Percentiles rank a stretch among this genome's conserved stretches.
These are phyloP conservation scores for Formica selysi DNA, from an alignment of 1,140 invertebrate species.

Conservation along the genomic window DNA sequence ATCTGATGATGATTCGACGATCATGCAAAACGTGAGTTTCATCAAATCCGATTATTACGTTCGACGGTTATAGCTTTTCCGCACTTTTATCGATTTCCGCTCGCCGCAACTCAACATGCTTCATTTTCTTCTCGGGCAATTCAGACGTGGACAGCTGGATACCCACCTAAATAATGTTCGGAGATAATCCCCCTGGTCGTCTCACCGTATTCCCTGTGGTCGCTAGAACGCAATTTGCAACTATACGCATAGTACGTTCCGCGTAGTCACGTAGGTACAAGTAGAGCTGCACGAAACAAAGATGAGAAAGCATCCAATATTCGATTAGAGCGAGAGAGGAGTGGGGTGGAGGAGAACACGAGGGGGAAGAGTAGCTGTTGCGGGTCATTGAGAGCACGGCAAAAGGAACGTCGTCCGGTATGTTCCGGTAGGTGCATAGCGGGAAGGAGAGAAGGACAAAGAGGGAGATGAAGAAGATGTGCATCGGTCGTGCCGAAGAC, in stretches of 20 bases:
- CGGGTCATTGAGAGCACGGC: conserved; percentile 67
- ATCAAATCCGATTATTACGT: conserved; percentile 33
- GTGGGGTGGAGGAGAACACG: conserved; percentile 13
- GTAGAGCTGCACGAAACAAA: conserved; percentile 53
- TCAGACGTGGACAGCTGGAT: conserved; percentile 22
- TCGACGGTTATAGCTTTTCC: conserved; percentile 52
- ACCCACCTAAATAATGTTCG: conserved; percentile 61
- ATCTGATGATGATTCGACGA: conserved; percentile 32
- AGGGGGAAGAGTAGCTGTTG: conserved; percentile 54
- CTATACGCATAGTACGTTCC: conserved; percentile 46
- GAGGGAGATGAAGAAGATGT: conserved; percentile 30
- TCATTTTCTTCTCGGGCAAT: conserved; percentile 22
- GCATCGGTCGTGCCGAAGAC: conserved; percentile 23
- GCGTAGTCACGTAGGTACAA: conserved; percentile 24
- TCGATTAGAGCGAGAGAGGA: conserved; percentile 53
- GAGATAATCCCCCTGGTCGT: conserved; percentile 56
- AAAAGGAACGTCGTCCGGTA: conserved; percentile 62
- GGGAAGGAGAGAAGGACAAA: conserved; percentile 22
- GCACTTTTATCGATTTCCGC: conserved; percentile 38
- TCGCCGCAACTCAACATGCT: conserved; percentile 1
- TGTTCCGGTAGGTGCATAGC: conserved; percentile 68
- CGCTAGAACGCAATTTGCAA: conserved; percentile 59
- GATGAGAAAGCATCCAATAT: conserved; percentile 66
- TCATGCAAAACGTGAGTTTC: conserved; percentile 51
- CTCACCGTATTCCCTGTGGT: conserved; percentile 44